Evolutionary conservation across 2,797 vertebrate species (phyloP).

Genomic region (Lepilemur ruficaudatus): DNA sequence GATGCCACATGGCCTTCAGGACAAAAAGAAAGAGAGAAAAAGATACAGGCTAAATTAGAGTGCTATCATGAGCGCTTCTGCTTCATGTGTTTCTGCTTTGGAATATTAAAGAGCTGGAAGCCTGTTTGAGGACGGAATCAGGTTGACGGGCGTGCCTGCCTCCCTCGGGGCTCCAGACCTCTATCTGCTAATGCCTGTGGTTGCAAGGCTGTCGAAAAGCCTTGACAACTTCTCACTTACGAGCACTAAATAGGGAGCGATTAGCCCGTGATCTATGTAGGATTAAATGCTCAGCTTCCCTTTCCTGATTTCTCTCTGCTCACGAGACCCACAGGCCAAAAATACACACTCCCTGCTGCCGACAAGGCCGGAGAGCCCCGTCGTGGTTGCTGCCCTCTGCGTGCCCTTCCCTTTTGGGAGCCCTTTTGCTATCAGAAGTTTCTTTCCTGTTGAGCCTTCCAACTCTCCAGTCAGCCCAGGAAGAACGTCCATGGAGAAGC

Average conservation of each 20-base stretch:
- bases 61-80: neutral
- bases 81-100: neutral
- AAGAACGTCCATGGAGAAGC: neutral
- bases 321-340: conserved; percentile 59
- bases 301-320: conserved; percentile 71
- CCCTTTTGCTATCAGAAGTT: conserved; percentile 58
- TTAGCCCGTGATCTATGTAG: conserved; percentile 44
- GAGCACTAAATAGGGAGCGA: conserved; percentile 2
- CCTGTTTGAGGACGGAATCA: neutral
- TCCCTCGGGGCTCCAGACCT: neutral
- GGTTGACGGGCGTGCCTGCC: neutral
- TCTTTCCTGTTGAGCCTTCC: conserved; percentile 65
- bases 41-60: neutral
- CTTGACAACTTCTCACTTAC: conserved; percentile 53
- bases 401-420: conserved; percentile 66
- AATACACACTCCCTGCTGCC: conserved; percentile 50
- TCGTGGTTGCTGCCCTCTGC: conserved; percentile 41
- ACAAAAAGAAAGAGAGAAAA: neutral
- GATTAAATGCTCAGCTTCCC: conserved; percentile 64
- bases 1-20: neutral
- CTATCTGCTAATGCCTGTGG: neutral
- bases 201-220: conserved; percentile 43
- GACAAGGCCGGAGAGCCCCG: neutral
- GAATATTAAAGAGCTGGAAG: neutral
- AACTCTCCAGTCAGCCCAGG: neutral